Evolutionary conservation across 2,797 vertebrate genomes (phyloP).

Genomic region (Clarias laeviceps): DNA sequence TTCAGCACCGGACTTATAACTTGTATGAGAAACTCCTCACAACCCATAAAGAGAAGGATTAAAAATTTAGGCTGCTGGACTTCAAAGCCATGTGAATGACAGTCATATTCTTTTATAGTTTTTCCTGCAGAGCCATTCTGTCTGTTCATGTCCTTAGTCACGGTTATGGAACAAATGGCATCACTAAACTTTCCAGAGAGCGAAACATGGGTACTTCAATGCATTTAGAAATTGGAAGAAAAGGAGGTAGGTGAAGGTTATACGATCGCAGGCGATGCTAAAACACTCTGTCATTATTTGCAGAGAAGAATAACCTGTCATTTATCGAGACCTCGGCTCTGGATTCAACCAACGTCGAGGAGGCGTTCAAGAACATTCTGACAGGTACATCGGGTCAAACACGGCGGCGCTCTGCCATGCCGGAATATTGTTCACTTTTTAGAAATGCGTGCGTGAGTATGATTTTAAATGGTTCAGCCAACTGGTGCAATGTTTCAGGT

Average conservation of each 20-base stretch:
- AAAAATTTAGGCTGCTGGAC: neutral
- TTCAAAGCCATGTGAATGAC: neutral
- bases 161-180: neutral
- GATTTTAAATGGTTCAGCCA: neutral
- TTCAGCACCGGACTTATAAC: neutral
- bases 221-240: neutral
- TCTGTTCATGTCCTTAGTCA: neutral
- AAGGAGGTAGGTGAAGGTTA: neutral
- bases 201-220: neutral
- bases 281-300: constrained; percentile 47
- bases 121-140: neutral
- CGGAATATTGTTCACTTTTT: neutral
- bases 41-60: neutral
- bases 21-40: neutral
- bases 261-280: neutral
- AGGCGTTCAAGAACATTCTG: constrained; percentile 98
- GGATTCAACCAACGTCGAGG: constrained; percentile 98
- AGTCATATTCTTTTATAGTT: neutral
- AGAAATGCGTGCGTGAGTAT: constrained; percentile 13
- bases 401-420: neutral
- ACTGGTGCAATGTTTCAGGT: constrained; percentile 28
- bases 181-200: neutral
- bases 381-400: constrained; percentile 78
- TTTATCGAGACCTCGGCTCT: constrained; percentile 98
- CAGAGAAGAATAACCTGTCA: constrained; percentile 97